Evolutionary conservation across 1,140 invertebrate genomes (phyloP).

Genomic region (Drosophila miranda): DNA sequence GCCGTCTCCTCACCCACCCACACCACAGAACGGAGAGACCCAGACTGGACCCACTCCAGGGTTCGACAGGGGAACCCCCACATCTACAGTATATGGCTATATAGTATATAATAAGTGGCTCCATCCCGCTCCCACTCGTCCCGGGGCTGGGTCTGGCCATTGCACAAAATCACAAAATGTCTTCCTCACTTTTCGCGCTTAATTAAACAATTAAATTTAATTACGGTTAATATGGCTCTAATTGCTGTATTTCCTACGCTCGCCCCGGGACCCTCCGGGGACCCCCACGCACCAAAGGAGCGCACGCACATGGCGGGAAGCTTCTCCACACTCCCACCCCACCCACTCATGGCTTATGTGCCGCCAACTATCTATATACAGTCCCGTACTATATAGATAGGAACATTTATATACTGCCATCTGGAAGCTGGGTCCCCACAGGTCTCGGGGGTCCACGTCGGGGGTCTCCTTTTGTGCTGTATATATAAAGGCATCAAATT

Average conservation of each 20-base stretch:
- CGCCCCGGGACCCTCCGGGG: slow-evolving; percentile 10
- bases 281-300: slow-evolving; percentile 34
- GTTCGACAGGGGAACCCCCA: background rate
- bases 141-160: slow-evolving; percentile 29
- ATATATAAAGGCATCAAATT: slow-evolving; percentile 79
- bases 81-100: slow-evolving; percentile 22
- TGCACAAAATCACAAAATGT: slow-evolving; percentile 74
- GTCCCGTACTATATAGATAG: slow-evolving; percentile 11
- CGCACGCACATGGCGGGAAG: slow-evolving; percentile 58
- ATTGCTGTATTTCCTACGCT: slow-evolving; percentile 82
- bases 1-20: slow-evolving; percentile 34
- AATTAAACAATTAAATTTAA: slow-evolving; percentile 83
- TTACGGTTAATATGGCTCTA: slow-evolving; percentile 82
- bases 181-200: slow-evolving; percentile 81
- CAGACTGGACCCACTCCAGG: slow-evolving; percentile 5
- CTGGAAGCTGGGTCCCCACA: slow-evolving; percentile 18
- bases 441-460: background rate
- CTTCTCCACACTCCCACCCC: slow-evolving; percentile 9
- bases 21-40: slow-evolving; percentile 5
- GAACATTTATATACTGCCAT: slow-evolving; percentile 10
- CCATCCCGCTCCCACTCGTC: slow-evolving; percentile 6
- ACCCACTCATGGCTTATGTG: background rate
- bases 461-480: slow-evolving; percentile 38
- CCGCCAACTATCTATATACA: slow-evolving; percentile 38
- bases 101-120: slow-evolving; percentile 38